Evolutionary conservation across 2,113 vertebrate species (phyloP).

Genomic region (Strigops habroptila): DNA sequence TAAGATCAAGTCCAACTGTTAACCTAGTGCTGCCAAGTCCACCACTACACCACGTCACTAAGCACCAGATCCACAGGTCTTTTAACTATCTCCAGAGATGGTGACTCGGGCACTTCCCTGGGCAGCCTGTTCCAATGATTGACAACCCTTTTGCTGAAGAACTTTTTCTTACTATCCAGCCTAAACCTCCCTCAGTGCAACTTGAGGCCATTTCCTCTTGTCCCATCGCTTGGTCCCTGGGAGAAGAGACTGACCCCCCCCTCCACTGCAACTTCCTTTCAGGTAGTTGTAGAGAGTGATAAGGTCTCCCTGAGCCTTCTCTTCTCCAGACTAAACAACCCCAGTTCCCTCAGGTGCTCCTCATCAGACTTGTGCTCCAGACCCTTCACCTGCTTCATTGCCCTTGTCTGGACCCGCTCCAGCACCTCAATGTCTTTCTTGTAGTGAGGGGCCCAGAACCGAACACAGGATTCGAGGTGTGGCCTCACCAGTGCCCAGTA

Average conservation of each 20-base stretch:
- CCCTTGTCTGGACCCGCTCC: not conserved
- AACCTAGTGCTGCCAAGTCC: not conserved
- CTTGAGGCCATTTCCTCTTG: not conserved
- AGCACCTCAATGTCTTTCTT: not conserved
- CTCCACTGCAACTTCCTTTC: not conserved
- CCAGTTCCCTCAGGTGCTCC: not conserved
- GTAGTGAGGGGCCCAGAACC: not conserved
- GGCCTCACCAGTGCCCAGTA: not conserved
- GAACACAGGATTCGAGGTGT: not conserved
- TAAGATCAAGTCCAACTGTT: not conserved
- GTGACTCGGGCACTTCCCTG: not conserved
- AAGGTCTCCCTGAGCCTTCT: not conserved
- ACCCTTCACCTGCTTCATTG: not conserved
- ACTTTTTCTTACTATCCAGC: not conserved
- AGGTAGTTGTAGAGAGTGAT: fast-evolving
- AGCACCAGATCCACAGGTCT: not conserved
- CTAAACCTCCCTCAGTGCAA: not conserved
- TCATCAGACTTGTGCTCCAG: not conserved
- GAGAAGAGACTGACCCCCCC: not conserved
- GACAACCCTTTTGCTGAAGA: not conserved
- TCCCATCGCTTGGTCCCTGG: not conserved
- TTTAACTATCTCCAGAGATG: not conserved
- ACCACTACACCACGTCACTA: not conserved
- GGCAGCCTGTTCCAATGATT: not conserved
- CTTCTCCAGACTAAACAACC: not conserved